Evolutionary conservation across 2,888 invertebrate genomes (phyloP).

Genomic region (Magallana nippona): DNA sequence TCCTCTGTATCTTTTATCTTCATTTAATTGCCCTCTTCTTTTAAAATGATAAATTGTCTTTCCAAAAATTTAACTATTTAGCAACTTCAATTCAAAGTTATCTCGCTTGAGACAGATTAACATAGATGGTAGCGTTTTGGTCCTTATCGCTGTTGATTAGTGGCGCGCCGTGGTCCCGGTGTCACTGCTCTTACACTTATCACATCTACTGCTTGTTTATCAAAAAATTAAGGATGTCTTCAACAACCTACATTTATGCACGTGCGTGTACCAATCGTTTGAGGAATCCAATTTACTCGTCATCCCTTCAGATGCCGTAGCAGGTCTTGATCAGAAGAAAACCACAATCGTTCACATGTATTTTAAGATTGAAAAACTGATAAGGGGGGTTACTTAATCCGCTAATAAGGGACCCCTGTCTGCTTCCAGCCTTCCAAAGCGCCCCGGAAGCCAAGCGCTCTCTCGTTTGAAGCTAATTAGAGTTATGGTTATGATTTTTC

Average conservation of each 20-base stretch:
- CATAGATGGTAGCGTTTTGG: not conserved
- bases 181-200: constrained; percentile 3
- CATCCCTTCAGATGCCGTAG: not conserved
- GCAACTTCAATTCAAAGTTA: constrained; percentile 19
- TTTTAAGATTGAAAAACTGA: constrained; percentile 29
- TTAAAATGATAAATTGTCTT: constrained; percentile 6
- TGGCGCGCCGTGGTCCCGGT: not conserved
- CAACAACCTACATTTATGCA: not conserved
- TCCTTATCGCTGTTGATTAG: constrained; percentile 5
- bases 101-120: not conserved
- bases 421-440: not conserved
- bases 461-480: constrained; percentile 16
- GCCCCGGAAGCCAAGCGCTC: not conserved
- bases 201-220: constrained; percentile 3
- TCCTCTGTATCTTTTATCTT: constrained; percentile 1
- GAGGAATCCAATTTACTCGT: constrained; percentile 24
- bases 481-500: constrained; percentile 27
- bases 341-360: constrained; percentile 10
- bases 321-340: constrained; percentile 15
- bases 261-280: constrained; percentile 18
- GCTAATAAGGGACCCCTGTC: constrained; percentile 14
- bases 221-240: not conserved
- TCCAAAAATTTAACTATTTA: constrained; percentile 15
- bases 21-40: constrained; percentile 5
- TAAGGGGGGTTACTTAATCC: constrained; percentile 19